These are phyloP conservation scores for Drosophila kurseongensis DNA, from an alignment of 1,140 invertebrate genomes.

Conservation along the genomic window DNA sequence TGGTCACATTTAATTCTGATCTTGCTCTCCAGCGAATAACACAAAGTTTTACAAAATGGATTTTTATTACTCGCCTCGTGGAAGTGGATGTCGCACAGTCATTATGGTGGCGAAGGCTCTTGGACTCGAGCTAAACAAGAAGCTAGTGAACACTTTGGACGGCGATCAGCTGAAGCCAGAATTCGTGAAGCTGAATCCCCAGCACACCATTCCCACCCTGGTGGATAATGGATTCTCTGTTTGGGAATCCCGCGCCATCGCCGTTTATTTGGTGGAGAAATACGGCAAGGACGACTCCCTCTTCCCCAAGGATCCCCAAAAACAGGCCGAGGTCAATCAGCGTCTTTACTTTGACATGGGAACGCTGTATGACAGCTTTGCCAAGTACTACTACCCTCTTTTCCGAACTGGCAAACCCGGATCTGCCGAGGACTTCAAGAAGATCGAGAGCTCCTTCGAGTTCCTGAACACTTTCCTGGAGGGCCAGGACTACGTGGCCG, in stretches of 20 bases:
- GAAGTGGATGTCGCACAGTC: conserved; percentile 83
- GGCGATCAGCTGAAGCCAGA: conserved; percentile 88
- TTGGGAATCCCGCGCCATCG: conserved; percentile 75
- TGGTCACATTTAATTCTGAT: not conserved
- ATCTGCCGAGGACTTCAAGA: conserved; percentile 31
- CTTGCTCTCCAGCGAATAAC: not conserved
- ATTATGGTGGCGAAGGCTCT: conserved; percentile 84
- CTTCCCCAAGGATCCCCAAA: conserved; percentile 86
- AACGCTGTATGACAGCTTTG: conserved; percentile 79
- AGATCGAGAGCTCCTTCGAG: conserved; percentile 28
- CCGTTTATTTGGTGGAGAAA: conserved; percentile 61
- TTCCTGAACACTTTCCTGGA: conserved; percentile 47
- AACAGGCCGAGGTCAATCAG: conserved; percentile 86
- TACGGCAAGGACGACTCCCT: conserved; percentile 85
- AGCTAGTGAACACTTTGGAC: conserved; percentile 85
- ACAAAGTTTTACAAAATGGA: conserved; percentile 25
- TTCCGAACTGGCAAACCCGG: conserved; percentile 28
- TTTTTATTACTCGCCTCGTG: conserved; percentile 42
- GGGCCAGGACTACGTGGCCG: conserved; percentile 50
- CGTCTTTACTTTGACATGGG: conserved; percentile 87
- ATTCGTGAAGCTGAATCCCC: conserved; percentile 84
- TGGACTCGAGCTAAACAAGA: conserved; percentile 83
- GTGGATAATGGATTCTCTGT: conserved; percentile 58
- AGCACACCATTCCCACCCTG: conserved; percentile 73
- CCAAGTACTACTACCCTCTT: conserved; percentile 49